phyloP scores from a whole-genome alignment of 2,113 vertebrate species.

The Mystacornis crossleyi region DNA sequence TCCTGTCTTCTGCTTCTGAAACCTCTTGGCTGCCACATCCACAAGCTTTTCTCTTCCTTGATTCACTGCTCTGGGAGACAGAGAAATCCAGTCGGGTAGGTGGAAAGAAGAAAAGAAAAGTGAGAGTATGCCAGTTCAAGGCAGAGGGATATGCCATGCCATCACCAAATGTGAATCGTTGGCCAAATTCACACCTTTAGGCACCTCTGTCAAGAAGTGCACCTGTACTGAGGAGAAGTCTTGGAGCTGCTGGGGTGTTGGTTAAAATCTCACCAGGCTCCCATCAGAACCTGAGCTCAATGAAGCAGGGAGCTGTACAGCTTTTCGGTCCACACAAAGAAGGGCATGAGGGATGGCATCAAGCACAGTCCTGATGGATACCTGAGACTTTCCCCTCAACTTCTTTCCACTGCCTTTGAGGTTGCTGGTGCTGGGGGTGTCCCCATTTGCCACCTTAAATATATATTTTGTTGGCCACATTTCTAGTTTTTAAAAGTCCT shows the following conservation, averaged over 20 bases:
- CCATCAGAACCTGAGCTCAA: rapidly evolving
- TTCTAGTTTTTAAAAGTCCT: not conserved
- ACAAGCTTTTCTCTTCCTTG: not conserved
- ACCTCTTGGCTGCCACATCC: not conserved
- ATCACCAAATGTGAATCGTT: not conserved
- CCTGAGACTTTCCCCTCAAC: not conserved
- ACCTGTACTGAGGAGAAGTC: not conserved
- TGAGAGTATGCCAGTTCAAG: not conserved
- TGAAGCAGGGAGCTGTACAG: rapidly evolving
- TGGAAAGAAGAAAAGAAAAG: not conserved
- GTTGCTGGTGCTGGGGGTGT: not conserved
- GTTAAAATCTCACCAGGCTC: not conserved
- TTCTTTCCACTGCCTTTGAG: not conserved
- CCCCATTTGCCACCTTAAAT: not conserved
- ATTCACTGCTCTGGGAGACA: not conserved
- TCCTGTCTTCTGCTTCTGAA: not conserved
- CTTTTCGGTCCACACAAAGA: not conserved
- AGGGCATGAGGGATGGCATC: rapidly evolving
- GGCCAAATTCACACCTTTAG: not conserved
- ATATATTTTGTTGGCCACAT: not conserved
- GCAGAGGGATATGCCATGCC: not conserved
- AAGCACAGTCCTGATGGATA: not conserved
- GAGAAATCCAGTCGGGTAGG: not conserved
- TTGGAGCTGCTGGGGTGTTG: not conserved
- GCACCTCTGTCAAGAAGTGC: not conserved